Percentiles rank a stretch among this genome's conserved stretches.
These are phyloP conservation scores for Muraenolepis orangiensis DNA, from an alignment of 2,797 vertebrate genomes.

Conservation along the genomic window DNA sequence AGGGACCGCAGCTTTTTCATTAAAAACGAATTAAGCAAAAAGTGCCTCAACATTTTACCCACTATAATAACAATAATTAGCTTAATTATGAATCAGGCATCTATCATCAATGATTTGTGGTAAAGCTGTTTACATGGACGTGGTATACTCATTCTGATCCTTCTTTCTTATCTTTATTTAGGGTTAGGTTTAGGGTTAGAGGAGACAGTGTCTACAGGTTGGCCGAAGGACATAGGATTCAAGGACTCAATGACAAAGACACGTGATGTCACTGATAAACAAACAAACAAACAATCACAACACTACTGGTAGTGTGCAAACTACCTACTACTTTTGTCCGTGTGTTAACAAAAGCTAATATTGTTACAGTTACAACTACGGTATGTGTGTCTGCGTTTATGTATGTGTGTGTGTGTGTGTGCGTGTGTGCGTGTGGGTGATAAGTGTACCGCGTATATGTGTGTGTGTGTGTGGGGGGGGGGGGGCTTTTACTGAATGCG, in stretches of 20 bases:
- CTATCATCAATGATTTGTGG: neutral
- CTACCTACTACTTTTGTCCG: no score
- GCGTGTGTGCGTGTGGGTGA: neutral
- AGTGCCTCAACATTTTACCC: neutral
- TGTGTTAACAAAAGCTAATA: neutral
- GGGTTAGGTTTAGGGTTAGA: neutral
- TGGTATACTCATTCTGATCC: neutral
- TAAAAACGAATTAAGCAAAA: no score
- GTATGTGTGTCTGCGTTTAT: no score
- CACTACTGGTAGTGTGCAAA: neutral
- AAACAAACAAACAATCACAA: neutral
- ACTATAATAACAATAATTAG: neutral
- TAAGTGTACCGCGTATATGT: no score
- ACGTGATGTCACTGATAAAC: neutral
- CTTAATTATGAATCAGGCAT: neutral
- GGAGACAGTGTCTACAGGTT: neutral
- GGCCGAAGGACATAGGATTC: neutral
- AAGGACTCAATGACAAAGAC: neutral
- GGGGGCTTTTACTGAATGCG: neutral
- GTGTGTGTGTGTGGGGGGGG: neutral
- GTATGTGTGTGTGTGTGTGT: no score
- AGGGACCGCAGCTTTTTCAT: no score
- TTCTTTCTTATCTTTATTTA: neutral
- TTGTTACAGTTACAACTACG: neutral
- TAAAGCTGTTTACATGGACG: no score